These are phyloP conservation scores for Eulithis testata DNA, from an alignment of 2,888 invertebrate genomes.

Conservation along the genomic window DNA sequence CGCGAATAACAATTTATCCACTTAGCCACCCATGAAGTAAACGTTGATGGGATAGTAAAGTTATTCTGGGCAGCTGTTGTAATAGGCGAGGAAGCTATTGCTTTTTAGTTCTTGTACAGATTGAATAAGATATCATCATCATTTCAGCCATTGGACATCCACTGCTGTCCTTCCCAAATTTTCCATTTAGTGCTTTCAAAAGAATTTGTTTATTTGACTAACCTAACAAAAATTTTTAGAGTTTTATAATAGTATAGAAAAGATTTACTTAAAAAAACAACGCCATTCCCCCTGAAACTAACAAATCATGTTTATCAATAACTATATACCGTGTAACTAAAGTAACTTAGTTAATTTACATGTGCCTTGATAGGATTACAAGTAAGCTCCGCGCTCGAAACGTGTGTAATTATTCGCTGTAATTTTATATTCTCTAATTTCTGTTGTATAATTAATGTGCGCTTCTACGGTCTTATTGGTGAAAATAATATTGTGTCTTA, in stretches of 20 bases:
- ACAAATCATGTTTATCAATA: constrained; percentile 1
- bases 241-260: too few species aligned
- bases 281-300: neutral
- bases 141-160: too few species aligned
- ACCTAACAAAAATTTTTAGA: too few species aligned
- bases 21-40: constrained; percentile 33
- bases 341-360: constrained; percentile 18
- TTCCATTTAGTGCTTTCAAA: too few species aligned
- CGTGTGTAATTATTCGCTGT: constrained; percentile 23
- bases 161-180: too few species aligned
- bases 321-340: neutral
- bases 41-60: constrained; percentile 22
- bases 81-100: constrained; percentile 1
- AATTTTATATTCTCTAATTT: constrained; percentile 28
- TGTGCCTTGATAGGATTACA: constrained; percentile 22
- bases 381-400: constrained; percentile 17
- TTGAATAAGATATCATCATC: too few species aligned
- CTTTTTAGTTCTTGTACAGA: neutral
- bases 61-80: constrained; percentile 12
- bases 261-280: neutral
- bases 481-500: constrained; percentile 10
- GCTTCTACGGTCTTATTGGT: constrained; percentile 10
- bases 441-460: constrained; percentile 26
- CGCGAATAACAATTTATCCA: constrained; percentile 39
- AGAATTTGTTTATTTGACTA: too few species aligned